Evolutionary conservation across 1,140 invertebrate species (phyloP).

Genomic region (Cydia pomonella): DNA sequence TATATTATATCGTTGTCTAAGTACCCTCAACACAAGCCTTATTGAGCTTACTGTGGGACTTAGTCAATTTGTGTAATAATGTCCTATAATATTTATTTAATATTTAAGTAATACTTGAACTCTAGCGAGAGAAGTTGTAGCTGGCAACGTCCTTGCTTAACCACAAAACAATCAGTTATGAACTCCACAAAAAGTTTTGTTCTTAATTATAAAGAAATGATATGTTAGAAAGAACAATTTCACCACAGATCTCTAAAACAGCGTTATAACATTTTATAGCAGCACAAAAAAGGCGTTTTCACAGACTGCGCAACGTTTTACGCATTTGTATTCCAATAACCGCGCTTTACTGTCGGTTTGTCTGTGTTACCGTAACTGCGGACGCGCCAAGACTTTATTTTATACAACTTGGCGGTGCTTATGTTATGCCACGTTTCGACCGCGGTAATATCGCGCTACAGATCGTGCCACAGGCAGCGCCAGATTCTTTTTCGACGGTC

Average conservation of each 20-base stretch:
- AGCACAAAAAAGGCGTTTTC: conserved; percentile 17
- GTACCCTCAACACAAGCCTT: no score
- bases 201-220: no score
- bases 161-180: no score
- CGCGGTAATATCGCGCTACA: not conserved
- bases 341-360: conserved; percentile 28
- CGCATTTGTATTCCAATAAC: conserved; percentile 33
- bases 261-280: conserved; percentile 21
- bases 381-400: conserved; percentile 26
- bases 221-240: not conserved
- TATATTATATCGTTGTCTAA: no score
- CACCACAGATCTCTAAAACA: not conserved
- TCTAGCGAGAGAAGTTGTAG: no score
- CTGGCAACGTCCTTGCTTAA: no score
- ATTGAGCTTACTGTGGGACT: no score
- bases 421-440: conserved; percentile 3
- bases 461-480: conserved; percentile 5
- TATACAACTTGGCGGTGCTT: not conserved
- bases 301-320: conserved; percentile 19
- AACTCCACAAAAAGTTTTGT: no score
- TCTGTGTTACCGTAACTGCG: conserved; percentile 31
- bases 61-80: no score
- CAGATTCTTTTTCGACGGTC: conserved; percentile 13
- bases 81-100: no score
- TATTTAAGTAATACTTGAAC: no score